Conservation (phyloP, 2,888 invertebrate genomes). For the Empis stercorea region DNA sequence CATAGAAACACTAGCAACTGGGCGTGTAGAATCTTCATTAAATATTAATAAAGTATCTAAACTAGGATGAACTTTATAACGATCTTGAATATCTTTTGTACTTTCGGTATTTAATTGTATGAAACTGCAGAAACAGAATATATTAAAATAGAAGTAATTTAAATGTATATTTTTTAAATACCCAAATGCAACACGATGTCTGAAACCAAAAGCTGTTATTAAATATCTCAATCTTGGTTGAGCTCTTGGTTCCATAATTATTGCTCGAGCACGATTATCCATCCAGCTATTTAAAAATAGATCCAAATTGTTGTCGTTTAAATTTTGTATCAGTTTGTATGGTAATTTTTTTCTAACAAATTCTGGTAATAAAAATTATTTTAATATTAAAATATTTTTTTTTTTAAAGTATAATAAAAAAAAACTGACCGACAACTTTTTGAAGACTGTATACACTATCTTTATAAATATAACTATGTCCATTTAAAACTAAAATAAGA, state of each 20-base stretch:
- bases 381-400: neutral
- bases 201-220: conserved; percentile 74
- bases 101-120: conserved; percentile 49
- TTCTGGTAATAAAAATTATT: conserved; percentile 34
- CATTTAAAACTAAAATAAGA: conserved; percentile 67
- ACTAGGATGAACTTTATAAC: conserved; percentile 59
- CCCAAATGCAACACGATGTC: conserved; percentile 79
- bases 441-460: conserved; percentile 67
- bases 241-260: conserved; percentile 71
- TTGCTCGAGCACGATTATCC: conserved; percentile 81
- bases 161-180: conserved; percentile 28
- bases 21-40: conserved; percentile 70
- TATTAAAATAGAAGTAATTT: neutral
- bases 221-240: conserved; percentile 74
- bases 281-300: conserved; percentile 76
- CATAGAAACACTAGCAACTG: conserved; percentile 79
- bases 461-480: conserved; percentile 72
- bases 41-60: conserved; percentile 75
- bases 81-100: conserved; percentile 47
- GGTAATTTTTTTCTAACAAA: conserved; percentile 83
- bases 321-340: conserved; percentile 54
- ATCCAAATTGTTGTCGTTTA: conserved; percentile 62
- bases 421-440: conserved; percentile 56
- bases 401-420: neutral
- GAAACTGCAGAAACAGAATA: conserved; percentile 41